Base-by-base conservation (phyloP, 23 tunicate genomes). In the Styela plicata region DNA sequence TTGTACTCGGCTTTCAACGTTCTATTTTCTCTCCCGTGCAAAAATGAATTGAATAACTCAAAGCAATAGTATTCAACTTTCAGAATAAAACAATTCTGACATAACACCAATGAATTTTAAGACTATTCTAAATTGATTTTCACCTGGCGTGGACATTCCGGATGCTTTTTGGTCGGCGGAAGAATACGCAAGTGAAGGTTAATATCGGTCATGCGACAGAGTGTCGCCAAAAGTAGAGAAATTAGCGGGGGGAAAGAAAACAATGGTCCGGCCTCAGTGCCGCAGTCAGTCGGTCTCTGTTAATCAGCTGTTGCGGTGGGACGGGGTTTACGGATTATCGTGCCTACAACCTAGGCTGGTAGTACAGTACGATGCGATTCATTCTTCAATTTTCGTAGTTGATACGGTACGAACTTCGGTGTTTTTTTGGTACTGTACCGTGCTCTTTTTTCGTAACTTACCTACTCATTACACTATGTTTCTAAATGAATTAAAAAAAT, bases 181-280 rank as follows among this genome's bases (percentile, higher is more conserved):
- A 31, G 90, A 86, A 86, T 81, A 80, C 63, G 37, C 24, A 10
- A 24, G 2, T 30, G 36, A 73, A 66, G 90, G 85, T 53, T 62
- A 86, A 80, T 81, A 74, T 16, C 69, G 85, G 90, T 80, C 90
- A 81, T 70, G 85, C 84, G 90, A 86, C 90, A 81, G 21, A 23
- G 31, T 65, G 90, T 86, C 90, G 90, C 90, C 90, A 63, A 44
- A 76, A 27, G 16, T 21, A 66, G 16, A 66, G 5, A 66, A 5
- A 66, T 28, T 25, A 17, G 71, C 31, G 7, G 31, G 10, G 30
- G 10, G 21, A 73, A 31, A 73, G 34, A 73, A 73, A 33, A 35
- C 52, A 73, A 2, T 16, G 27, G 27, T 35, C 16, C 30, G 52
- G 52, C 19, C 34, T 36, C 28, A 17, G 52, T 24, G 52, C 25